Evolutionary conservation across 2,888 invertebrate species (phyloP).

Genomic region (Plagodis pulveraria): DNA sequence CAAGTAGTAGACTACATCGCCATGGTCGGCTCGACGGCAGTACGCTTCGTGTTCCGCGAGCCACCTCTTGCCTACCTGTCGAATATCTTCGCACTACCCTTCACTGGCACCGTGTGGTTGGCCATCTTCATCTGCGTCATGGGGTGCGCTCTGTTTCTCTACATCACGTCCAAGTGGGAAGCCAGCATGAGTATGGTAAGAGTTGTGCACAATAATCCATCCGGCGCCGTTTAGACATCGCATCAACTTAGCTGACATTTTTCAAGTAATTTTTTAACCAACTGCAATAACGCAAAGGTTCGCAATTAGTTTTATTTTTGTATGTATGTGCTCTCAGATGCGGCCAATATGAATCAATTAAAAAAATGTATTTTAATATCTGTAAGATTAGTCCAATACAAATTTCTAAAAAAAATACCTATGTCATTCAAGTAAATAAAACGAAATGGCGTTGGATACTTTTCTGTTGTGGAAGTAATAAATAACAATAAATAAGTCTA

Average conservation of each 20-base stretch:
- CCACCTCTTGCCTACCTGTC: conserved; percentile 87
- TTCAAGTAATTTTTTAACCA: neutral
- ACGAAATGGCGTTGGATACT: no score
- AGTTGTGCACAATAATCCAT: neutral
- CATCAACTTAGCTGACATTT: neutral
- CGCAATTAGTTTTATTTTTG: no score
- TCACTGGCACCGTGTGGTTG: conserved; percentile 87
- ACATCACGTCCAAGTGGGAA: conserved; percentile 78
- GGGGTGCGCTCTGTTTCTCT: conserved; percentile 73
- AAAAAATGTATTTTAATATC: no score
- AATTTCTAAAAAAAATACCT: no score
- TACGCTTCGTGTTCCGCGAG: conserved; percentile 87
- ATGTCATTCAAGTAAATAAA: no score
- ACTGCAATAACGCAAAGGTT: no score
- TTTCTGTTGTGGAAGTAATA: no score
- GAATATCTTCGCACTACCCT: conserved; percentile 88
- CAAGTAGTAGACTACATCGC: conserved; percentile 81
- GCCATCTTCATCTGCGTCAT: conserved; percentile 79
- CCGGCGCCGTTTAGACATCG: no score
- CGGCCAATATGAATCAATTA: no score
- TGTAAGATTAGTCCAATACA: no score
- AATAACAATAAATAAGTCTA: no score
- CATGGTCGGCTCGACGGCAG: conserved; percentile 79
- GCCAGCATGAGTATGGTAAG: conserved; percentile 70
- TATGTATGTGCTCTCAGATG: no score